These are phyloP conservation scores for Melanerpes formicivorus DNA, from an alignment of 2,113 vertebrate genomes.

Conservation along the genomic window DNA sequence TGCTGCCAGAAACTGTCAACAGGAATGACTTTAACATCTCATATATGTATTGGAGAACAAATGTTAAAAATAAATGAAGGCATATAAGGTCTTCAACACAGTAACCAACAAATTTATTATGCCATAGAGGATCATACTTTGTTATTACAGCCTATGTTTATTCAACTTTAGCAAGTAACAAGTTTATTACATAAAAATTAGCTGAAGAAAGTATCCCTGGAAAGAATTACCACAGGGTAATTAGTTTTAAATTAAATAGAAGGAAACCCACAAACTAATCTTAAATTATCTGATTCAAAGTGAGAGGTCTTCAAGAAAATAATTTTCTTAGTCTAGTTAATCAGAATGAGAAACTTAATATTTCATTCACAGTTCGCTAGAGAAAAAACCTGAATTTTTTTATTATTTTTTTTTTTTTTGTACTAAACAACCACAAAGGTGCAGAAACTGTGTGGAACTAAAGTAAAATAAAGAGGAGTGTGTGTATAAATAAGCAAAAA, in stretches of 20 bases:
- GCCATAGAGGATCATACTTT: not conserved
- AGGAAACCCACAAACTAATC: not conserved
- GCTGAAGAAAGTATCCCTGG: not conserved
- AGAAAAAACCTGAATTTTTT: not conserved
- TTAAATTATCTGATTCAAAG: not conserved
- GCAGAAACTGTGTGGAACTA: not conserved
- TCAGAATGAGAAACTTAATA: not conserved
- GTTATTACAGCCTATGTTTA: not conserved
- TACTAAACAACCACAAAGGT: not conserved
- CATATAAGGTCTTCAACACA: not conserved
- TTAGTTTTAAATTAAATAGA: not conserved
- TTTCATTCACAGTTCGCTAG: not conserved
- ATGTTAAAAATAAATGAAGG: not conserved
- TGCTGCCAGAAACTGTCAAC: not conserved
- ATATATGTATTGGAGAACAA: not conserved
- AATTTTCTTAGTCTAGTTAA: not conserved
- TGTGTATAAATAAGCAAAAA: not conserved
- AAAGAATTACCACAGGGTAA: not conserved
- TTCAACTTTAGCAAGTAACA: not conserved
- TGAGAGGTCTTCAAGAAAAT: not conserved
- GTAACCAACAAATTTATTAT: not conserved
- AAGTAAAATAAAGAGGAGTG: not conserved
- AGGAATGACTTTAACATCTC: not conserved
- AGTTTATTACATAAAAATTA: not conserved
- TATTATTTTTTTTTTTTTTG: no score